A percentile compares a stretch with the other conserved stretches of the same genome.
phyloP scores from a whole-genome alignment of 2,888 invertebrate species.

The Macaria notata region DNA sequence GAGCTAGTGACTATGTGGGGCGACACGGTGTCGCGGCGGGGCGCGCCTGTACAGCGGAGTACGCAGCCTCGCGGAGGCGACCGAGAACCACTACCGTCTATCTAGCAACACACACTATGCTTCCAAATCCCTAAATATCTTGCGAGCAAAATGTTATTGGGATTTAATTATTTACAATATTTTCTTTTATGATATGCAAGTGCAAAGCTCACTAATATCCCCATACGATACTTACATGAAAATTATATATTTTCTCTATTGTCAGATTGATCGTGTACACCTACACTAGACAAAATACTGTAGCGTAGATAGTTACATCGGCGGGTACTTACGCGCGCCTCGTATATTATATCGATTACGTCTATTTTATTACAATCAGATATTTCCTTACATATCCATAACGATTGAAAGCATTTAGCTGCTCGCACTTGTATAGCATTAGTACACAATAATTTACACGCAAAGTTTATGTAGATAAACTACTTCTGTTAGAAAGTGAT shows the following conservation, averaged over 20 bases:
- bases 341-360: constrained; percentile 9
- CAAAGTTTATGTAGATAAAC: constrained; percentile 69
- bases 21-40: constrained; percentile 8
- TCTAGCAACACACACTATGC: constrained; percentile 36
- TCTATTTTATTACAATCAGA: constrained; percentile 56
- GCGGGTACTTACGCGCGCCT: too few species aligned
- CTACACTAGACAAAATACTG: constrained; percentile 59
- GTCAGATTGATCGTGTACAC: constrained; percentile 56
- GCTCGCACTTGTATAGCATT: constrained; percentile 80
- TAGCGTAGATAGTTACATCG: constrained; percentile 46
- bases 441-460: constrained; percentile 66
- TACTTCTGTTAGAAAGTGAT: constrained; percentile 76
- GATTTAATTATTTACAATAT: constrained; percentile 67
- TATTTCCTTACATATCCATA: constrained; percentile 47
- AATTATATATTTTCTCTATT: constrained; percentile 51
- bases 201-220: constrained; percentile 81
- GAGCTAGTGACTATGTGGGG: constrained; percentile 32
- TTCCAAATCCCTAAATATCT: constrained; percentile 33
- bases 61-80: constrained; percentile 18
- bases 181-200: constrained; percentile 77
- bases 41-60: constrained; percentile 15
- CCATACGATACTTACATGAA: constrained; percentile 49
- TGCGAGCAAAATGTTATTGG: constrained; percentile 54
- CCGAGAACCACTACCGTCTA: constrained; percentile 28
- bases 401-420: constrained; percentile 70